Conservation (phyloP, 2,113 vertebrate species). For the Centropus unirufus region DNA sequence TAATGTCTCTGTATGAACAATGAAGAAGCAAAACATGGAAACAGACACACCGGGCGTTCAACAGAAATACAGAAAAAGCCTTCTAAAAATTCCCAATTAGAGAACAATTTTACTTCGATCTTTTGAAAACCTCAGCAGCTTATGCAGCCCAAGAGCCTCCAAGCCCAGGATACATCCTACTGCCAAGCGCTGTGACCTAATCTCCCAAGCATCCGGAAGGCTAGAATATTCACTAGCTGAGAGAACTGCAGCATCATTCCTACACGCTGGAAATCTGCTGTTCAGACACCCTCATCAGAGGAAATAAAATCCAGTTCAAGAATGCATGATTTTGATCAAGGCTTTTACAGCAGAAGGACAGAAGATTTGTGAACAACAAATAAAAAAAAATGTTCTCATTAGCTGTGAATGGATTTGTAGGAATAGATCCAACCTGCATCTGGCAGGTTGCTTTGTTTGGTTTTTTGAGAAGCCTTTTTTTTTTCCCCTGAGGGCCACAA, state of each 20-base stretch:
- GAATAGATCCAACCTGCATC: not conserved
- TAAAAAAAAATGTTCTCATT: not conserved
- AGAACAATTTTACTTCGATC: not conserved
- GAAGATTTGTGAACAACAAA: not conserved
- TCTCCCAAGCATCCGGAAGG: constrained; percentile 42
- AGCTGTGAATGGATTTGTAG: not conserved
- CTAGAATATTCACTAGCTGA: constrained; percentile 9
- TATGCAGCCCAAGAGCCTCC: not conserved
- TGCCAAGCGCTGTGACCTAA: constrained; percentile 55
- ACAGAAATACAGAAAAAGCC: not conserved
- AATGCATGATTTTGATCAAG: not conserved
- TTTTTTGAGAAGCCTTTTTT: not conserved
- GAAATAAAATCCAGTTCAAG: not conserved
- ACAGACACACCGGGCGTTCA: not conserved
- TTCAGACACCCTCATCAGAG: not conserved
- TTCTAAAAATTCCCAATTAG: not conserved
- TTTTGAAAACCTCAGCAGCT: constrained; percentile 6
- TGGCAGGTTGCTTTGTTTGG: not conserved
- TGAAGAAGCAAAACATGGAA: not conserved
- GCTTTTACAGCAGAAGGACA: not conserved
- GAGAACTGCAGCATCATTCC: constrained; percentile 42
- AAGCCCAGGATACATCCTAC: not conserved
- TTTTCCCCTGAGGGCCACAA: not conserved
- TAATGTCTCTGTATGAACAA: not conserved
- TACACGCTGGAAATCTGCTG: not conserved